Evolutionary conservation across 2,797 vertebrate species (phyloP), one percentile per base, ranked within the genome.

Genomic region (Xenops minutus): DNA sequence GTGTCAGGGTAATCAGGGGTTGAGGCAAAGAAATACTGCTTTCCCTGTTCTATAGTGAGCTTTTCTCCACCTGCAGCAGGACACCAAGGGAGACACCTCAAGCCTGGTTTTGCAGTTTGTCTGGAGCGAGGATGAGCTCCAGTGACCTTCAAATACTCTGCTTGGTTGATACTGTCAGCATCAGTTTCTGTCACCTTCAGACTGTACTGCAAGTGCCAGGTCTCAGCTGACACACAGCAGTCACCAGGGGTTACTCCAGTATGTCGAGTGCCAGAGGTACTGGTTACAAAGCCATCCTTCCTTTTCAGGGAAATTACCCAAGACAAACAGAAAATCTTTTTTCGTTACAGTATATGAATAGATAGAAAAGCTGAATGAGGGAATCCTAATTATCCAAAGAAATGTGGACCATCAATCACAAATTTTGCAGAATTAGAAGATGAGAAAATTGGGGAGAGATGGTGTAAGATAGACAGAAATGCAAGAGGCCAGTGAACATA

Each of bases 81-180:
- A 19, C 34, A 71, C 19, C n/a, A 51, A 56, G 21, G 44, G 12
- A 73, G 18, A 66, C 4, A 7, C 9, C 20, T 67, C 39, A 73
- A 79, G 37, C 18, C 36, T 12, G 7, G 27, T 48, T 92, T 30
- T 55, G 32, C 21, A 64, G 22, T 56, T 22, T 81, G 29, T 30
- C 3, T 48, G 36, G 27, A 49, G 44, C 14, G 29, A 83, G 49
- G 78, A 71, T 21, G 67, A 94, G 83, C 34, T 81, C 72, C 54
- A 88, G 54, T 71, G 79, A 97, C 85, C 88, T 95, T 75, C 36
- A 46, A 92, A 82, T 54, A 75, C 39, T 82, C 68, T 87, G 43
- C 51, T 15, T 76, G 59, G 44, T 52, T 75, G 93, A 74, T 10
- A 52, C 29, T 34, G 55, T 95, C 93, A 93, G 76, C 74, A 85